Base-by-base conservation (phyloP, 64 coral and sea anemone genomes). In the Porites lutea region DNA sequence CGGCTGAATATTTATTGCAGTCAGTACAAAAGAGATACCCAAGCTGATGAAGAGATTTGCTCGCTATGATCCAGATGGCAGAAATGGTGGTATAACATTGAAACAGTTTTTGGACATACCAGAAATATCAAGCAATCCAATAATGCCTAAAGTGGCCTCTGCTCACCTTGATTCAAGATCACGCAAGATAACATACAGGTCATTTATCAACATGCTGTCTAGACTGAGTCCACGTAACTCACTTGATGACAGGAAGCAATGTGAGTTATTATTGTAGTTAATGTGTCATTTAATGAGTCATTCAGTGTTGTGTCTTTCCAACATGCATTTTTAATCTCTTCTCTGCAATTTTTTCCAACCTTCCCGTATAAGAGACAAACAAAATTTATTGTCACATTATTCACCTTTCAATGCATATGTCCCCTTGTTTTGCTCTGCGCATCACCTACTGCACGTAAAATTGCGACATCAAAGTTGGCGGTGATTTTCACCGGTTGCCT, bases 91-190 rank as follows among this genome's bases (percentile, higher is more conserved):
- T 5, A 79, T 93, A 45, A 59, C 82, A 58, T 46, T 93, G 2
- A 71, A 93, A 54, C 20, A 86, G 20, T 87, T 93, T 74, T 52
- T 93, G 15, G 75, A 48, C 46, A 87, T 93, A 75, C 91, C 90
- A 59, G 91, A 93, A 52, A 65, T 92, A 57, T 92, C 90, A 45
- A 86, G 82, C 10, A 86, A 79, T n/a, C 82, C 82, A 55, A 70
- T 93, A 15, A 93, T 93, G 91, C 59, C 73, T 4, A 93, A 93
- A 70, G 74, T 93, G 15, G 82, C 72, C 18, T 77, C 46, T 2
- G 11, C 23, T 1, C 87, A 87, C 46, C 58, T 93, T 72, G 91
- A 87, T 58, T 63, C 59, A 46, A 67, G 50, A 58, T 87, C 61
- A 18, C 77, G 59, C 22, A 69, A 43, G 12, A 63, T 93, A 16